Evolutionary conservation across 2,888 invertebrate species (phyloP).

Genomic region (Trissolcus japonicus): DNA sequence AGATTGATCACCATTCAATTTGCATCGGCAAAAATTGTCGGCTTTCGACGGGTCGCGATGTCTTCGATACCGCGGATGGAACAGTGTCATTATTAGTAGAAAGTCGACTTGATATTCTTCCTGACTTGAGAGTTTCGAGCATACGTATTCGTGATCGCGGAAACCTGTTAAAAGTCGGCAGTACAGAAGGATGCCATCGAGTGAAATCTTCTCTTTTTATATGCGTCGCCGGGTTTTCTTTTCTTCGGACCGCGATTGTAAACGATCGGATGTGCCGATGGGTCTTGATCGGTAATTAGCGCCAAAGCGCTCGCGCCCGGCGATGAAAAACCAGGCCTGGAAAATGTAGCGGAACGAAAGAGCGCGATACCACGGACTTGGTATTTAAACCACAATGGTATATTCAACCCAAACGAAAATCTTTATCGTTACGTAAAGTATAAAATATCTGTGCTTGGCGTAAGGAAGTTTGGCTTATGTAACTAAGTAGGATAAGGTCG

Average conservation of each 20-base stretch:
- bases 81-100: conserved; percentile 70
- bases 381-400: no score
- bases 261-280: conserved; percentile 27
- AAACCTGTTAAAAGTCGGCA: conserved; percentile 59
- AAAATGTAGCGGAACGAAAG: neutral
- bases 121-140: conserved; percentile 48
- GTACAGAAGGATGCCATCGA: conserved; percentile 51
- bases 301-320: conserved; percentile 3
- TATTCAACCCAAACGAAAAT: conserved; percentile 6
- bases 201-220: conserved; percentile 55
- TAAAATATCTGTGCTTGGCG: conserved; percentile 30
- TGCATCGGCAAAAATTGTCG: conserved; percentile 16
- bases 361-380: no score
- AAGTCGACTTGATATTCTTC: conserved; percentile 68
- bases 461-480: conserved; percentile 40
- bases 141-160: conserved; percentile 65
- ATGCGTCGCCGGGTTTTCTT: conserved; percentile 39
- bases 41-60: conserved; percentile 21
- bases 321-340: neutral
- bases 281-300: conserved; percentile 33
- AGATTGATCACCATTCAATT: conserved; percentile 9
- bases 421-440: conserved; percentile 24
- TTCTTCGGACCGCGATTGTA: conserved; percentile 15
- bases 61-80: conserved; percentile 61
- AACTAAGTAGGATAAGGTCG: conserved; percentile 55